Conservation (phyloP, 2,888 invertebrate species). For the Macrophya alboannulata region DNA sequence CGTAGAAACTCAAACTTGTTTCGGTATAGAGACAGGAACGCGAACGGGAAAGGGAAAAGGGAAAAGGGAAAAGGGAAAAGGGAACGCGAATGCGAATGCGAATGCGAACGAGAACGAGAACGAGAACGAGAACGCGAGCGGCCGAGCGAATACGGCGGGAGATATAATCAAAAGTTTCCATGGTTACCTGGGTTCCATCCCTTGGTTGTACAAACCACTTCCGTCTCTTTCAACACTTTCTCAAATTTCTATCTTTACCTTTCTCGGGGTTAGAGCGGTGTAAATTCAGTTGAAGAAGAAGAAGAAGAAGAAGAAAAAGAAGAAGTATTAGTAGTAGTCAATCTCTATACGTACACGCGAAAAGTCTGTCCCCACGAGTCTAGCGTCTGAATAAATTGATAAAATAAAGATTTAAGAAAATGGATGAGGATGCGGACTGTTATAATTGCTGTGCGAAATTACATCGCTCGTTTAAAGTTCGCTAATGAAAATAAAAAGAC, state of each 20-base stretch:
- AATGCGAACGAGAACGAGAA: not conserved
- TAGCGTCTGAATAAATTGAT: not conserved
- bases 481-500: not conserved
- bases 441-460: no score
- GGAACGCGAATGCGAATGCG: not conserved
- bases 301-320: not conserved
- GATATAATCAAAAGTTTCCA: constrained; percentile 77
- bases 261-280: not conserved
- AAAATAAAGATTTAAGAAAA: not conserved
- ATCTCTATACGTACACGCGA: no score
- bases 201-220: constrained; percentile 49
- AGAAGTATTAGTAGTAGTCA: no score
- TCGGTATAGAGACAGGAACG: not conserved
- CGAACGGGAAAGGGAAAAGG: not conserved
- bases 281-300: not conserved
- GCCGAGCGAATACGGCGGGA: constrained; percentile 61
- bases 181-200: constrained; percentile 68
- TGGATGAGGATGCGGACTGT: no score
- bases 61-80: no score
- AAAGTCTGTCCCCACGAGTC: not conserved
- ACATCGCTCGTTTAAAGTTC: no score
- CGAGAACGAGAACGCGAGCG: not conserved
- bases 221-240: constrained; percentile 53
- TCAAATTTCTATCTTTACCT: not conserved
- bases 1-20: constrained; percentile 51